phyloP scores from a whole-genome alignment of 2,888 invertebrate genomes.

The Chymomyza caudatula region DNA sequence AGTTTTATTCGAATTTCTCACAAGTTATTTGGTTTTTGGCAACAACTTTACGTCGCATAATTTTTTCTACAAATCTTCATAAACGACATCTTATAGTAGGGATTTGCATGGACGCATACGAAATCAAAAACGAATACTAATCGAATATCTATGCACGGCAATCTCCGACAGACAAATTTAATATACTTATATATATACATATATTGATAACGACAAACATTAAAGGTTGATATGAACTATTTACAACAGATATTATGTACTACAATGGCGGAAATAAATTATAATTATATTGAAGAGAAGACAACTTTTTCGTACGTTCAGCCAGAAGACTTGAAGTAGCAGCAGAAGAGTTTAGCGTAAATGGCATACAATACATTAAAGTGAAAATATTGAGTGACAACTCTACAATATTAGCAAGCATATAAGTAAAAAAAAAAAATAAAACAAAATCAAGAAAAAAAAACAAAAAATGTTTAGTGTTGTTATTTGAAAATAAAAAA shows the following conservation, averaged over 20 bases:
- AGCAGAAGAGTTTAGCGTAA: slow-evolving; percentile 36
- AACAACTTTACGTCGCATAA: not conserved
- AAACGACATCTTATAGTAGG: not conserved
- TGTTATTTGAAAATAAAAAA: slow-evolving; percentile 48
- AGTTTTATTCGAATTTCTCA: not conserved
- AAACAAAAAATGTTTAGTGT: slow-evolving; percentile 53
- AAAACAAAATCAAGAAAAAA: slow-evolving; percentile 6
- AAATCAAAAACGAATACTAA: not conserved
- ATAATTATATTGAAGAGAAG: slow-evolving; percentile 44
- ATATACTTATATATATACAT: slow-evolving; percentile 10
- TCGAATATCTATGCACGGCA: not conserved
- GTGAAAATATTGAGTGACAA: slow-evolving; percentile 45
- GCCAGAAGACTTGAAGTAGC: slow-evolving; percentile 58
- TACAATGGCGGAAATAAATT: too few species aligned
- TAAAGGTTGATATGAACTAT: slow-evolving; percentile 75
- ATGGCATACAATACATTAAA: slow-evolving; percentile 11
- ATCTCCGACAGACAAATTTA: not conserved
- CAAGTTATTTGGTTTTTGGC: not conserved
- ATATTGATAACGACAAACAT: slow-evolving; percentile 51
- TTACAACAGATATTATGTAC: slow-evolving; percentile 58
- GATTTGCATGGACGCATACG: not conserved
- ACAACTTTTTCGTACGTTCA: slow-evolving; percentile 64
- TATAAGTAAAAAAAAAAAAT: slow-evolving; percentile 17
- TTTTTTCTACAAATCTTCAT: not conserved
- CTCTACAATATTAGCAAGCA: slow-evolving; percentile 50